Evolutionary conservation across 2,888 invertebrate species (phyloP).

Genomic region (Crematogaster levior): DNA sequence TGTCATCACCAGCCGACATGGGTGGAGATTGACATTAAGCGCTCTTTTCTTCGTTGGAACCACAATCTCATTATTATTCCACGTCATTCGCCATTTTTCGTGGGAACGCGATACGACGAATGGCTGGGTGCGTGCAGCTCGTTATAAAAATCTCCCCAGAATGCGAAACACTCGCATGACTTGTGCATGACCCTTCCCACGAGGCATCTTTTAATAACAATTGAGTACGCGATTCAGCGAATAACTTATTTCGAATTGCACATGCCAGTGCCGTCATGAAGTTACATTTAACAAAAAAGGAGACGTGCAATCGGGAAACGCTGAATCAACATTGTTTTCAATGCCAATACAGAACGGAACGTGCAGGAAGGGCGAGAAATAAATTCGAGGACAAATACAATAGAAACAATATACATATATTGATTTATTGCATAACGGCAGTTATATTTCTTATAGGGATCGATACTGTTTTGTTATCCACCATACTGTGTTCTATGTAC

Average conservation of each 20-base stretch:
- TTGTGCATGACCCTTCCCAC: background rate
- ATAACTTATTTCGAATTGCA: background rate
- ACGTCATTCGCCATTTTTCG: conserved; percentile 28
- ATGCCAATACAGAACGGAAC: background rate
- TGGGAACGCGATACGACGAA: conserved; percentile 25
- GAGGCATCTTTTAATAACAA: conserved; percentile 7
- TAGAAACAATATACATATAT: conserved; percentile 64
- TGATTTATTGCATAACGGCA: conserved; percentile 63
- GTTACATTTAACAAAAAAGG: background rate
- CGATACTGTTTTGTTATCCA: conserved; percentile 42
- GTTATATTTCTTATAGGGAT: conserved; percentile 51
- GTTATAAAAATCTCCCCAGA: background rate
- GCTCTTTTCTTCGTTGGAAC: background rate
- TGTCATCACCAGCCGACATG: conserved; percentile 5
- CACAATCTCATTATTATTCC: conserved; percentile 17
- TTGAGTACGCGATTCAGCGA: background rate
- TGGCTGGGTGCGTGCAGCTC: background rate
- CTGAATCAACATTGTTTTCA: background rate
- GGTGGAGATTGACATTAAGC: conserved; percentile 35
- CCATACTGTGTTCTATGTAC: conserved; percentile 54
- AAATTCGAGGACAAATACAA: conserved; percentile 38
- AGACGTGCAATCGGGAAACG: background rate
- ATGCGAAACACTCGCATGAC: background rate
- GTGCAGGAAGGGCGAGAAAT: background rate
- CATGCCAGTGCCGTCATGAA: background rate